Conservation (phyloP, 2,888 invertebrate species). For the Pandemis corylana region DNA sequence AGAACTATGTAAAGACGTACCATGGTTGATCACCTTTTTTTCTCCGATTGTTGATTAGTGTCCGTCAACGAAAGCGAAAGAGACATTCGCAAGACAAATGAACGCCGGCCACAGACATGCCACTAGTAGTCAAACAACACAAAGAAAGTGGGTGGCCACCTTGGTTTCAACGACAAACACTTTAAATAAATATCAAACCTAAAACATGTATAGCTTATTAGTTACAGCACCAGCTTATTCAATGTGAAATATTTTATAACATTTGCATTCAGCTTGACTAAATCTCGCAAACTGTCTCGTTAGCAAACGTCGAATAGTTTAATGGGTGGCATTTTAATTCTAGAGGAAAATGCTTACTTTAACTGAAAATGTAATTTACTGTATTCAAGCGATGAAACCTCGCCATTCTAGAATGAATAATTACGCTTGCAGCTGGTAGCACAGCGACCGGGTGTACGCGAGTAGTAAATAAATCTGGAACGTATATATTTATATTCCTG, state of each 20-base stretch:
- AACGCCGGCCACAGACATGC: conserved; percentile 53
- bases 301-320: conserved; percentile 27
- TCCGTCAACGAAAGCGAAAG: conserved; percentile 53
- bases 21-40: conserved; percentile 9
- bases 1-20: not conserved
- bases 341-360: conserved; percentile 31
- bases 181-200: conserved; percentile 2
- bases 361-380: conserved; percentile 38
- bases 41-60: conserved; percentile 54
- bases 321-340: conserved; percentile 23
- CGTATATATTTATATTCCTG: conserved; percentile 40
- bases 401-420: conserved; percentile 56
- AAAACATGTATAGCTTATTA: not conserved
- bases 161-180: conserved; percentile 33
- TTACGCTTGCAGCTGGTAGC: conserved; percentile 56
- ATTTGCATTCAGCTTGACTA: not conserved
- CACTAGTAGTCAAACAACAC: conserved; percentile 53
- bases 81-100: conserved; percentile 57
- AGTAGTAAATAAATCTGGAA: conserved; percentile 52
- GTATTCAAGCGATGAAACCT: conserved; percentile 44
- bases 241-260: not conserved
- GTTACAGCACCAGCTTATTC: not conserved
- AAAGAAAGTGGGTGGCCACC: conserved; percentile 62
- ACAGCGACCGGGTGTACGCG: conserved; percentile 47
- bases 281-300: conserved; percentile 10